Evolutionary conservation across 2,797 vertebrate genomes (phyloP).

Genomic region (Gallirallus australis): DNA sequence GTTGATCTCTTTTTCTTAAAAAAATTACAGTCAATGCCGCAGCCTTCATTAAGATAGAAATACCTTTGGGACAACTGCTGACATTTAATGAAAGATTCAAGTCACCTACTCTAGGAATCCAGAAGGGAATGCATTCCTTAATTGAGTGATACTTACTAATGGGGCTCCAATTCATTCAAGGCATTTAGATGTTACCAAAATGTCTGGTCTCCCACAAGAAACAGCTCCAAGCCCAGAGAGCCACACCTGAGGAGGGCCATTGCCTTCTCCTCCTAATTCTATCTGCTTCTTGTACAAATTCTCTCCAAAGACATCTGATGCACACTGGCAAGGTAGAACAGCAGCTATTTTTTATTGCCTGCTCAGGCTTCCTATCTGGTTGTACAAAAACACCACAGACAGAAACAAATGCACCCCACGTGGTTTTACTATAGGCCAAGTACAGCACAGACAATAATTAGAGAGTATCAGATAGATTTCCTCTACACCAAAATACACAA

Average conservation of each 20-base stretch:
- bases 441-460: neutral
- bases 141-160: conserved; percentile 17
- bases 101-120: neutral
- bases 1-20: neutral
- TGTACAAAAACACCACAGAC: neutral
- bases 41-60: neutral
- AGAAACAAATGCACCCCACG: neutral
- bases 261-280: too few species aligned
- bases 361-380: neutral
- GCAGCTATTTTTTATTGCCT: neutral
- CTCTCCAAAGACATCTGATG: neutral
- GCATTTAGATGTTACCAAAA: neutral
- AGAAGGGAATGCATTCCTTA: conserved; percentile 7
- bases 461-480: neutral
- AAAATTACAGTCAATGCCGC: neutral
- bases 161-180: neutral
- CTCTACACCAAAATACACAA: neutral
- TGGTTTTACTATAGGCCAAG: neutral
- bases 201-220: neutral
- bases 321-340: neutral
- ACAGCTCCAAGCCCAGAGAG: neutral
- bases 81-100: neutral
- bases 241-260: neutral
- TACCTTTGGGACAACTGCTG: neutral
- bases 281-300: neutral